Evolutionary conservation across 2,113 vertebrate species (phyloP).

Genomic region (Onychostoma macrolepis): DNA sequence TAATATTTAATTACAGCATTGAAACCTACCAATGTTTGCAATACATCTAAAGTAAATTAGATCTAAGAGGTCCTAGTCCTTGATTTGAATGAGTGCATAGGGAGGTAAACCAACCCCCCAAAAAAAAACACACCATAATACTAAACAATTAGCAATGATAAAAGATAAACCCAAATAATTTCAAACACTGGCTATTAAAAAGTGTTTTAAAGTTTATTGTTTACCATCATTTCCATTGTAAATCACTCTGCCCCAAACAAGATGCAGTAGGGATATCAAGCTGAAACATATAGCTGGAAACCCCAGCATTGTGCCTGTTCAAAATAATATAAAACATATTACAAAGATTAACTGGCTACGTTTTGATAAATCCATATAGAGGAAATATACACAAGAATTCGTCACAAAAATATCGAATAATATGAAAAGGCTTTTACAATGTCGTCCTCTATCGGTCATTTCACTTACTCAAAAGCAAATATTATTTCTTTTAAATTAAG

Average conservation of each 20-base stretch:
- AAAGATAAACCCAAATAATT: neutral
- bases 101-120: neutral
- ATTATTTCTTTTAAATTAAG: neutral
- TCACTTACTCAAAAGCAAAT: neutral
- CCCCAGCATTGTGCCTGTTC: slow-evolving; percentile 51
- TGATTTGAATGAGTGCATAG: neutral
- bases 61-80: neutral
- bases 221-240: slow-evolving; percentile 62
- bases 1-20: too few species aligned
- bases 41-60: neutral
- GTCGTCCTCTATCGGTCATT: slow-evolving; percentile 37
- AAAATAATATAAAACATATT: neutral
- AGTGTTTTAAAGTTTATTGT: neutral
- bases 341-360: neutral
- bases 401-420: slow-evolving; percentile 2
- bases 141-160: neutral
- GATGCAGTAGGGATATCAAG: slow-evolving; percentile 57
- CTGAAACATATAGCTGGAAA: slow-evolving; percentile 49
- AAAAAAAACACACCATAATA: neutral
- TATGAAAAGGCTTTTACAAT: neutral
- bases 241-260: slow-evolving; percentile 54
- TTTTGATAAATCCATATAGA: neutral
- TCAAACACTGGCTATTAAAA: neutral
- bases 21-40: neutral
- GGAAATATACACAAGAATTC: neutral